Evolutionary conservation across 1,140 invertebrate species (phyloP), one percentile per base, ranked within the genome.

Genomic region (Drosophila pallidifrons): DNA sequence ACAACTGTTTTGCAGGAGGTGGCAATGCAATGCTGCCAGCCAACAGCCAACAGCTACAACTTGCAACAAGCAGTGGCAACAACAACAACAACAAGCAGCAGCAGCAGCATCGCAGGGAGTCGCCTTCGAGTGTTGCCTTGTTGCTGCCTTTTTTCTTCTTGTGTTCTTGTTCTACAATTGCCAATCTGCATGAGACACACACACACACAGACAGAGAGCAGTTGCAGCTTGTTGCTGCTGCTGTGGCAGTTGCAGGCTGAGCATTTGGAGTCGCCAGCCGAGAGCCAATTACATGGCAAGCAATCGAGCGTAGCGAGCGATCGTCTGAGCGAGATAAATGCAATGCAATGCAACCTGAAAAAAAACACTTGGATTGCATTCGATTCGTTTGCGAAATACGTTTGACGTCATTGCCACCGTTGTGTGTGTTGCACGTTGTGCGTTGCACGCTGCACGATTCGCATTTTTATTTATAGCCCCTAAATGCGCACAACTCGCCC

Each of bases 1-100:
- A 58, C 66, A 69, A 71, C 82, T 79, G 83, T 88, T 88, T 82
- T 73, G 82, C 82, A 88, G 79, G 30, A 87, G 83, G 83, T 87
- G 82, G 82, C 83, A 86, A 86, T 74, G 68, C 3, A 76, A 28
- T 59, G 52, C 35, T 58, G 32, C 67, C 20, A 25, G 20, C 20
- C 4, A 3, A 3, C 3, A 79, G 68, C 83, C 25, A 10, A 3
- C 13, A 20, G 15, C 54, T 16, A 61, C 41, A 63, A 52, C 13
- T 51, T 59, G 16, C 57, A 38, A 54, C 54, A 45, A 57, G 35
- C 43, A 25, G 43, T 47, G 46, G 47, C 43, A 71, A 13, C 20
- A 46, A 25, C 43, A 59, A 7, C 20, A 20, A 20, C 16, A 20
- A 13, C 16, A 46, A 7, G 38, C 60, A 35, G 7, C 32, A 35